phyloP scores from a whole-genome alignment of 2,797 vertebrate genomes.

The Petrocephalus schoutedeni region DNA sequence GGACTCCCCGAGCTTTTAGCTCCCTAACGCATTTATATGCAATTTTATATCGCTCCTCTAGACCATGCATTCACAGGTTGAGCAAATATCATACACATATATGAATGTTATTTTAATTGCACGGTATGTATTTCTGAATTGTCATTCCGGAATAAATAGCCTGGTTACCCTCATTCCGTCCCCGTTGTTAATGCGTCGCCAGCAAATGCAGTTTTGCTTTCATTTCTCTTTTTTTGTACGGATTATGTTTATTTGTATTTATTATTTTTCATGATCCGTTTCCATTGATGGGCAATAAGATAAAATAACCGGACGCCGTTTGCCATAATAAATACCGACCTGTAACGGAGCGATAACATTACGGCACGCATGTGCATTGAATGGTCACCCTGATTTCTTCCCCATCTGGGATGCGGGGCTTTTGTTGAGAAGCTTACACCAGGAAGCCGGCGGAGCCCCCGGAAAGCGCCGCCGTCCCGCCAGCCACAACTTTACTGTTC shows the following conservation, averaged over 20 bases:
- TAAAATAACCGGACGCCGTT: neutral
- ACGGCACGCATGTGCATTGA: neutral
- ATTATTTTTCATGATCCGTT: neutral
- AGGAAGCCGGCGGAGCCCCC: neutral
- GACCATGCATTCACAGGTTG: neutral
- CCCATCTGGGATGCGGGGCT: neutral
- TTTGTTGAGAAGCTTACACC: slow-evolving; percentile 4
- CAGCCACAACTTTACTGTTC: neutral
- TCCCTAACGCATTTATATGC: neutral
- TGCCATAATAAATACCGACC: neutral
- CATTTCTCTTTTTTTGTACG: neutral
- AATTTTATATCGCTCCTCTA: neutral
- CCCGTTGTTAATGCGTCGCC: neutral
- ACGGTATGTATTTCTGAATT: neutral
- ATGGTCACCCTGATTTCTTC: neutral
- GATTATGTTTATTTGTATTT: neutral
- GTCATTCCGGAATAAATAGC: neutral
- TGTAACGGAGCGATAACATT: neutral
- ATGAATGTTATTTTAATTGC: neutral
- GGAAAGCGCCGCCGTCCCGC: neutral
- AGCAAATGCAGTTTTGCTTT: neutral
- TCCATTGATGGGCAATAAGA: neutral
- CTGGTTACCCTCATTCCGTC: neutral
- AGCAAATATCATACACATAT: neutral
- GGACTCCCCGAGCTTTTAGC: neutral